phyloP scores from a whole-genome alignment of 2,113 vertebrate species.

The Bos taurus region DNA sequence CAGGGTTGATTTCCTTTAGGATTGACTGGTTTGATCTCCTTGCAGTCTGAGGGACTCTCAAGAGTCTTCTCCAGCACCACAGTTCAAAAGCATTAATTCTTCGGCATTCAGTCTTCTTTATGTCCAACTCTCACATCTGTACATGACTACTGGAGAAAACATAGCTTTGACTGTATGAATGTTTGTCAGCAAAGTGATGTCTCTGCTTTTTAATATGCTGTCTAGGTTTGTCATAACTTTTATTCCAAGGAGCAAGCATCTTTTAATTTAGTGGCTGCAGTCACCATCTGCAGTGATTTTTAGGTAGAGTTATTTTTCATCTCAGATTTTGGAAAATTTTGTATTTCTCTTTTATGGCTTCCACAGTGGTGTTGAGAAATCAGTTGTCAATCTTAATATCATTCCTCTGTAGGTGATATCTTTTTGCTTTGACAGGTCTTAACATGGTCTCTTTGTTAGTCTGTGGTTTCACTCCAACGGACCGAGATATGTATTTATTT shows the following conservation, averaged over 20 bases:
- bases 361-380: neutral
- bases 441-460: neutral
- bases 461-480: neutral
- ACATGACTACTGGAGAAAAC: neutral
- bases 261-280: neutral
- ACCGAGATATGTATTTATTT: neutral
- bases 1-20: neutral
- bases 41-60: neutral
- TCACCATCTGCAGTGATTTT: neutral
- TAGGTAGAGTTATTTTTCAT: neutral
- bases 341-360: neutral
- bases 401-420: neutral
- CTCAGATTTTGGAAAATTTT: neutral
- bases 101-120: neutral
- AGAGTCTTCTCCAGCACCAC: neutral
- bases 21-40: neutral
- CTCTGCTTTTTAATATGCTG: neutral
- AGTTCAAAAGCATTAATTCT: neutral
- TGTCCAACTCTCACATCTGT: neutral
- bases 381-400: neutral
- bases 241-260: neutral
- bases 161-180: neutral
- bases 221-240: neutral
- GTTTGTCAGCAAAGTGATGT: neutral
- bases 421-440: neutral